Base-by-base conservation (phyloP, 2,888 invertebrate species). In the Conchocele bisecta region DNA sequence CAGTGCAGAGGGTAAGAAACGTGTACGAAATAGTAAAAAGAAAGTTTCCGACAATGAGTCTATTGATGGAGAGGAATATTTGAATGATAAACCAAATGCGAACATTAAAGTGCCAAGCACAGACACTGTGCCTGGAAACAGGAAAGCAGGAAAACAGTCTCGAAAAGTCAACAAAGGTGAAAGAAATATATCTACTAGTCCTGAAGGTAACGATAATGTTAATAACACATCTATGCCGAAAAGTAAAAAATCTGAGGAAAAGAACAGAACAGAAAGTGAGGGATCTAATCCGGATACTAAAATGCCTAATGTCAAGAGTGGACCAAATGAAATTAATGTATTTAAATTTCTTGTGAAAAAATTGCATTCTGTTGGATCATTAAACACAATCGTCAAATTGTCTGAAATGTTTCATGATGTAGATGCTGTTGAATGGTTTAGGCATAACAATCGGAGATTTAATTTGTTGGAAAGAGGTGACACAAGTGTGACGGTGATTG, bases 391-490 rank as follows among this genome's bases (percentile, higher is more conserved):
- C 17, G 35, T 33, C 31, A 11, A 15, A 17, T 20, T 4, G 4
- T 31, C n/a, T 17, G 13, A 2, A 9, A 5, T 51, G 31, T 51
- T 51, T n/a, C 31, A 31, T n/a, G 33, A 33, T 13, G 29, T n/a
- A 6, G 17, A 51, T 31, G 15, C 35, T 5, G 22, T 22, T n/a
- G 31, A n/a, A 17, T 74, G 74, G 74, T 71, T 79, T 33, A 67
- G 41, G 24, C 26, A 31, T 24, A 24, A 53, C 26, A 46, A 44
- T 29, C 46, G 48, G 6, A 65, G 56, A 42, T 71, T 79, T 42
- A 64, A 33, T 17, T 11, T 74, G 7, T 68, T 57, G 31, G 59
- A 70, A 50, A 75, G 33, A 54, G 50, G 64, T n/a, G 59, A 33
- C 3, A 33, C 15, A 37, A 33, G 60, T 7, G 20, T 57, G 6